A percentile compares a stretch with the other conserved stretches of the same genome.
Conservation (phyloP, 53 echinoderm and acorn worm species). For the Zoroaster sp. region DNA sequence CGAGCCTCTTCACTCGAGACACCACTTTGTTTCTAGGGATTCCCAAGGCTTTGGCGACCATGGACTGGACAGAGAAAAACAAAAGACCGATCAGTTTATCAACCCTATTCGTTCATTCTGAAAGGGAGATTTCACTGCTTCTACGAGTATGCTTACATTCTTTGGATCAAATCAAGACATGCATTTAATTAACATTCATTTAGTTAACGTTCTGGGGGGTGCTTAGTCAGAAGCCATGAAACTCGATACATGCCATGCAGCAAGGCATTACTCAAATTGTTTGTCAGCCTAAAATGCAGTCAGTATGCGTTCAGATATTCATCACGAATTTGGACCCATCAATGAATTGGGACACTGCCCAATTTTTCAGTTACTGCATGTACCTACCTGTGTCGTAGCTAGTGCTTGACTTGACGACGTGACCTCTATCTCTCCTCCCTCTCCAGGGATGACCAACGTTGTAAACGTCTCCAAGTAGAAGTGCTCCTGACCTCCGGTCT, state of each 20-base stretch:
- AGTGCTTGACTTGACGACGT: constrained; percentile 65
- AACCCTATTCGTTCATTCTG: too few species aligned
- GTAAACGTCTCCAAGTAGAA: constrained; percentile 78
- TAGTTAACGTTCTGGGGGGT: too few species aligned
- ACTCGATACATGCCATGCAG: too few species aligned
- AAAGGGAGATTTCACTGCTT: too few species aligned
- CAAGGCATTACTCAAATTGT: too few species aligned
- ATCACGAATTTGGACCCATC: background rate
- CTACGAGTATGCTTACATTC: too few species aligned
- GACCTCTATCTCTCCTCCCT: constrained; percentile 66
- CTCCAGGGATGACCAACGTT: constrained; percentile 60
- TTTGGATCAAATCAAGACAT: too few species aligned
- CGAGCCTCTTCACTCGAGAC: constrained; percentile 61
- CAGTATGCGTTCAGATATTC: background rate
- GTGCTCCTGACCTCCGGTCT: constrained; percentile 72
- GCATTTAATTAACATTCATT: too few species aligned
- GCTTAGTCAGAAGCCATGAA: too few species aligned
- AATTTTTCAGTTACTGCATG: background rate
- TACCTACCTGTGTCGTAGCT: constrained; percentile 48
- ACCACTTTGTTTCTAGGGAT: constrained; percentile 53
- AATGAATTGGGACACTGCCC: background rate
- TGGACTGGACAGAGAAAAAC: background rate
- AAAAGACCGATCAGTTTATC: too few species aligned
- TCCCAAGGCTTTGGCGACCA: constrained; percentile 56
- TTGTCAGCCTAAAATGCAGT: background rate